Evolutionary conservation across 2,797 vertebrate genomes (phyloP).

Genomic region (Chelon labrosus): DNA sequence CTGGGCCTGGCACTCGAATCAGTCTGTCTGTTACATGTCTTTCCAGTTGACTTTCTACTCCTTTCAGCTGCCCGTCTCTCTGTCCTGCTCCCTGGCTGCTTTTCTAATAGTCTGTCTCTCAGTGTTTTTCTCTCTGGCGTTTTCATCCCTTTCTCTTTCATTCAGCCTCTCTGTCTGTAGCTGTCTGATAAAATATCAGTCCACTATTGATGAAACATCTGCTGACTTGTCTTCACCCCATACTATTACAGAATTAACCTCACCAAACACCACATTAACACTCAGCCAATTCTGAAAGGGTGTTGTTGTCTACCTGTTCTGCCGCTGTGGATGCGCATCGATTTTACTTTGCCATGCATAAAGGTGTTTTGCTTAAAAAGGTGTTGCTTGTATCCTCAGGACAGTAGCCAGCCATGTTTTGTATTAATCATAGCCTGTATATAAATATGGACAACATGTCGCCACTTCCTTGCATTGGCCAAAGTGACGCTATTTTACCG

Average conservation of each 20-base stretch:
- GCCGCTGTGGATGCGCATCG: not conserved
- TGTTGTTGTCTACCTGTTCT: not conserved
- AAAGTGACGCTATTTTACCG: no score
- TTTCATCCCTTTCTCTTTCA: not conserved
- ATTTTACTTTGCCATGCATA: not conserved
- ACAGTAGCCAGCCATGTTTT: no score
- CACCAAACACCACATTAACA: not conserved
- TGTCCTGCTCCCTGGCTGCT: constrained; percentile 2
- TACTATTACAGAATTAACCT: constrained; percentile 24
- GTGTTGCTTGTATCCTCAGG: no score
- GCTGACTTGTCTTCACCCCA: constrained; percentile 4
- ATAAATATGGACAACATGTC: no score
- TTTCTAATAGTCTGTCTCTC: constrained; percentile 8
- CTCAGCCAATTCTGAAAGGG: constrained; percentile 5
- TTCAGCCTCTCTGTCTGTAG: not conserved
- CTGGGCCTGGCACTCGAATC: constrained; percentile 17
- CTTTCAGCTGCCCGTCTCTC: constrained; percentile 20
- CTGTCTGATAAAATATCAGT: not conserved
- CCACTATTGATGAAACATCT: not conserved
- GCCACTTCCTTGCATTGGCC: no score
- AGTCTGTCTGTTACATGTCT: constrained; percentile 24
- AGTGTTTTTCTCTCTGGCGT: not conserved
- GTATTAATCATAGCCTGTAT: no score
- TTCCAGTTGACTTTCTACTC: constrained; percentile 1
- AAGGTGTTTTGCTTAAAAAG: no score